A percentile compares a stretch with the other conserved stretches of the same genome.
Conservation (phyloP, 2,797 vertebrate species). For the Tamandua tetradactyla region DNA sequence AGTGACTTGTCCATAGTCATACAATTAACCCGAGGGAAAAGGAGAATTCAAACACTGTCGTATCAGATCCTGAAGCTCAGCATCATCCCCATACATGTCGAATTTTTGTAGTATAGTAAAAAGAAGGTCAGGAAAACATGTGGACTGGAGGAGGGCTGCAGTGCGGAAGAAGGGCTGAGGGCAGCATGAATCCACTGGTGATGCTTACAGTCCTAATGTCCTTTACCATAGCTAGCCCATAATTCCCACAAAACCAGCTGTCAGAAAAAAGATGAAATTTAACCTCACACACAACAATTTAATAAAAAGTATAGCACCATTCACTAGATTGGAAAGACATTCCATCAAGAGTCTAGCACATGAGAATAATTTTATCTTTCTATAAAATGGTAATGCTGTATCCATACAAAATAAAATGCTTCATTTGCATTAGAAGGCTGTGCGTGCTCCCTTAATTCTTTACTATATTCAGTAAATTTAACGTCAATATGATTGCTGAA, state of each 20-base stretch:
- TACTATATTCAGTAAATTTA: not conserved
- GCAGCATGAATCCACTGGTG: not conserved
- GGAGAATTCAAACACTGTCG: not conserved
- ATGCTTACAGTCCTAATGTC: not conserved
- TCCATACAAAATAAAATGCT: not conserved
- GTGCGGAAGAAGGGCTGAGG: not conserved
- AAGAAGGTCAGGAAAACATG: not conserved
- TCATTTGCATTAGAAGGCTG: not conserved
- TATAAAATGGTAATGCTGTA: constrained; percentile 24
- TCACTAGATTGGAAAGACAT: not conserved
- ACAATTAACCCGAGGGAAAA: not conserved
- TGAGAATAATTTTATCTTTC: constrained; percentile 8
- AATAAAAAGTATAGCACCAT: not conserved
- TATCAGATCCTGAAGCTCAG: not conserved
- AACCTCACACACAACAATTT: not conserved
- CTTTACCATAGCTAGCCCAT: not conserved
- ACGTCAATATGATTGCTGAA: constrained; percentile 9
- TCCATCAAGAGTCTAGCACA: not conserved
- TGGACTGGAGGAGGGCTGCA: not conserved
- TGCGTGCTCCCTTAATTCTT: constrained; percentile 28
- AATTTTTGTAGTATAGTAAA: not conserved
- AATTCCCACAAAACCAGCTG: not conserved
- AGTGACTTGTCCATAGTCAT: not conserved
- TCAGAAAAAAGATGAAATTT: not conserved
- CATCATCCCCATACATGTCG: not conserved